These are phyloP conservation scores for Nomada ferruginata DNA, from an alignment of 2,888 invertebrate genomes.

Conservation along the genomic window DNA sequence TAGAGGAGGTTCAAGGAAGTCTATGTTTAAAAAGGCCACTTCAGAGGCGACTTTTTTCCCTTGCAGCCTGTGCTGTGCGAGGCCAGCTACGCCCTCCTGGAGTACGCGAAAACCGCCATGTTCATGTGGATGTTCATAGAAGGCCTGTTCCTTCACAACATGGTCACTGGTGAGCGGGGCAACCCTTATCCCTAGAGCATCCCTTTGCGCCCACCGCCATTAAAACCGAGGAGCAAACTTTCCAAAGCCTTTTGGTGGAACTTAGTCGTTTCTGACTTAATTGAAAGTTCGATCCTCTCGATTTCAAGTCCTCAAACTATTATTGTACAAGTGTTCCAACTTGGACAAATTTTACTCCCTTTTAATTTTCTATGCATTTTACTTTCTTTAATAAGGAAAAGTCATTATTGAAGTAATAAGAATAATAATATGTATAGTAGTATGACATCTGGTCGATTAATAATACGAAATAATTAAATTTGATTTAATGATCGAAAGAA, in stretches of 20 bases:
- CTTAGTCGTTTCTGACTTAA: slow-evolving; percentile 1
- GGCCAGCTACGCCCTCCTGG: slow-evolving; percentile 91
- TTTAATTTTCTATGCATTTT: no score
- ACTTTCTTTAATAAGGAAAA: no score
- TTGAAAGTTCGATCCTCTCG: slow-evolving; percentile 6
- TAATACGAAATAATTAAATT: no score
- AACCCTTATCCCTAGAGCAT: no score
- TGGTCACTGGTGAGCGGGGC: slow-evolving; percentile 87
- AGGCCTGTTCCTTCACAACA: slow-evolving; percentile 94
- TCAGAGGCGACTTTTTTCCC: slow-evolving; percentile 11
- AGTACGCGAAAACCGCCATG: slow-evolving; percentile 95
- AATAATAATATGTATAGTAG: no score
- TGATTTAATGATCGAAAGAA: no score
- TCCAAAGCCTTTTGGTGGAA: not conserved
- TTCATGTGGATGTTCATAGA: slow-evolving; percentile 99
- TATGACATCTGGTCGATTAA: no score
- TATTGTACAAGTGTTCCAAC: no score
- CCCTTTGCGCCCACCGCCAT: not conserved
- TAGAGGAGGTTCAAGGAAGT: not conserved
- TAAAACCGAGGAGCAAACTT: not conserved
- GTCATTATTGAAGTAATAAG: no score
- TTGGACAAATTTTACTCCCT: no score
- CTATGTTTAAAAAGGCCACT: not conserved
- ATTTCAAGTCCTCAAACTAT: no score
- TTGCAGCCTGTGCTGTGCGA: slow-evolving; percentile 92